Evolutionary conservation across 2,113 vertebrate species (phyloP), one percentile per base, ranked within the genome.

Genomic region (Dicentrarchus labrax): DNA sequence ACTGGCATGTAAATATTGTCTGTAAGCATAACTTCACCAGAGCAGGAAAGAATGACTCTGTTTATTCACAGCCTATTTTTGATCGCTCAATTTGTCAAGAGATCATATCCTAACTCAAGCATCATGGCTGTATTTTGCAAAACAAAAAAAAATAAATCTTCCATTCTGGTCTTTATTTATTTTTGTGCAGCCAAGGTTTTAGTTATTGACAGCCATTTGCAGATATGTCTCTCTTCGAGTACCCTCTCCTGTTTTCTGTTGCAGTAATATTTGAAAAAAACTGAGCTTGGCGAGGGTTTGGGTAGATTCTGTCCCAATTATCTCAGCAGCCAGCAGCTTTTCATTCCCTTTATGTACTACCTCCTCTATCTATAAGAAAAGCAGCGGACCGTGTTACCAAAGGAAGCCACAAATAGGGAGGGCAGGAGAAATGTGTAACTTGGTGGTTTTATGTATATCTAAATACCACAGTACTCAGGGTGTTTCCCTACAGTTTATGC

Each of bases 1-100:
- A 48, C 62, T 75, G 76, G n/a, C 82, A 83, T 86, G 72, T 91
- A 91, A 88, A 92, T 92, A 85, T 87, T 88, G 86, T 91, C 89
- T 84, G 74, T 41, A 75, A 72, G 87, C 86, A 83, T 80, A 86
- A 91, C 87, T 86, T 89, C 82, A 82, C 73, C 24, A 81, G 70
- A 73, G 83, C 61, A 70, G 80, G 83, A 88, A 91, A 87, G 78
- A 89, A 91, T 85, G 70, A 87, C 76, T 78, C 12, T 85, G 84
- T 90, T 91, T 92, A 91, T 86, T 86, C 72, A 54, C 62, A 1
- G 54, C 17, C 76, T 84, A 50, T 84, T 86, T 87, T 78, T 82
- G 84, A 92, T 86, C 8, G 24, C 77, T 83, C 86, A 86, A 79
- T 92, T 87, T 90, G 85, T 88, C 87, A 84, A 73, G 51, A 84